Conservation (phyloP, 2,797 vertebrate genomes). For the Xenopus petersii region DNA sequence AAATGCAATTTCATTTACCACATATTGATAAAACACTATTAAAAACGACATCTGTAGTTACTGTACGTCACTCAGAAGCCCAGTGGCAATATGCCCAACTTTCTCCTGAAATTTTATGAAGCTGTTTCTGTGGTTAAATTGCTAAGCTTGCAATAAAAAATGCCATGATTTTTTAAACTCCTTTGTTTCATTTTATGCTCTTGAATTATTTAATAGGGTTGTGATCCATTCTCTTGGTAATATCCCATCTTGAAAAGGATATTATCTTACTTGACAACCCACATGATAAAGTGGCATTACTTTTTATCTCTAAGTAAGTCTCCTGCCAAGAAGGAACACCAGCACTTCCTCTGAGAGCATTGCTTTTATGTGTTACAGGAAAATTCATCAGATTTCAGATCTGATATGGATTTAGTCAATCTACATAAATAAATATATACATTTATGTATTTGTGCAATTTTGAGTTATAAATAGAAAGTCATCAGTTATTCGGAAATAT, state of each 20-base stretch:
- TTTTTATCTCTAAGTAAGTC: slow-evolving; percentile 35
- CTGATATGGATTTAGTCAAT: slow-evolving; percentile 23
- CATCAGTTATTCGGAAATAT: too few species aligned
- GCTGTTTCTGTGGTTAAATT: slow-evolving; percentile 35
- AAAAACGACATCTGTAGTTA: too few species aligned
- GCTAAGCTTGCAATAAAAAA: slow-evolving; percentile 44
- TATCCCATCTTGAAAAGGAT: slow-evolving; percentile 40
- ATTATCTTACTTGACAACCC: slow-evolving; percentile 48
- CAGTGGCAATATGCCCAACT: slow-evolving; percentile 37
- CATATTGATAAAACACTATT: too few species aligned
- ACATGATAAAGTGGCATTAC: slow-evolving; percentile 40
- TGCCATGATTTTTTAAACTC: slow-evolving; percentile 43
- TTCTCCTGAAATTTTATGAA: slow-evolving; percentile 41
- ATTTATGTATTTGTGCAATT: too few species aligned
- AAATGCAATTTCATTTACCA: too few species aligned
- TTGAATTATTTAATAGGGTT: slow-evolving; percentile 48
- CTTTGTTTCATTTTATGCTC: slow-evolving; percentile 44
- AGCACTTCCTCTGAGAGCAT: slow-evolving; percentile 17
- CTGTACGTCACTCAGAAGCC: slow-evolving; percentile 18
- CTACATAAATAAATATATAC: slow-evolving; percentile 13
- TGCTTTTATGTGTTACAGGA: slow-evolving; percentile 32
- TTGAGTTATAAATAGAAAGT: too few species aligned
- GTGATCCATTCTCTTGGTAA: slow-evolving; percentile 44
- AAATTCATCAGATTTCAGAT: slow-evolving; percentile 27
- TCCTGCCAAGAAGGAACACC: slow-evolving; percentile 29